A percentile compares a stretch with the other conserved stretches of the same genome.
phyloP scores from a whole-genome alignment of 2,888 invertebrate species.

The Choristoneura rosaceana region DNA sequence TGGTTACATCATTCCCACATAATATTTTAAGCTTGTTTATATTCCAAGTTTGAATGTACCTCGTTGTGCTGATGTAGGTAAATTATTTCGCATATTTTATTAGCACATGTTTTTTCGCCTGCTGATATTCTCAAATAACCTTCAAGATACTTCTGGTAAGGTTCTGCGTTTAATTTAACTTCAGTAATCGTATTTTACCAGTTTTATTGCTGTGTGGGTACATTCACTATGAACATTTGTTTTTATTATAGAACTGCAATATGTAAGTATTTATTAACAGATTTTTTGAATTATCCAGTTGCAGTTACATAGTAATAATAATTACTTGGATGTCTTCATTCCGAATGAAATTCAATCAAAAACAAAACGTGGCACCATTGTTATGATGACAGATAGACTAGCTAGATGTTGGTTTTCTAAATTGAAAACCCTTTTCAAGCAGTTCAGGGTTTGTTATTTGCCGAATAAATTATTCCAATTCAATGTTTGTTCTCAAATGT shows the following conservation, averaged over 20 bases:
- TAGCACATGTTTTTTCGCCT: slow-evolving; percentile 10
- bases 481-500: neutral
- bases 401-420: slow-evolving; percentile 34
- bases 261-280: neutral
- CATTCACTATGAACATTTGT: neutral
- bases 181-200: neutral
- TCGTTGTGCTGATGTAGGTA: neutral
- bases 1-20: neutral
- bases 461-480: neutral
- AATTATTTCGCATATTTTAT: slow-evolving; percentile 26
- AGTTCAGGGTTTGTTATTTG: slow-evolving; percentile 2
- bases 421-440: slow-evolving; percentile 16
- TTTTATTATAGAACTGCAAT: too few species aligned
- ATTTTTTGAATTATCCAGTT: neutral
- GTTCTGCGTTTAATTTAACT: neutral
- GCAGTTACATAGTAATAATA: too few species aligned
- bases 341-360: slow-evolving; percentile 26
- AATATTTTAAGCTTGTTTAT: neutral
- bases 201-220: neutral
- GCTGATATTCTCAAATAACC: neutral
- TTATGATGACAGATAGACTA: neutral
- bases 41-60: neutral
- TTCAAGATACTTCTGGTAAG: slow-evolving; percentile 19
- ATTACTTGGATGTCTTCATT: neutral
- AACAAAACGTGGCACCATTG: slow-evolving; percentile 10